Evolutionary conservation across 2,113 vertebrate genomes (phyloP).

Genomic region (Podarcis raffonei): DNA sequence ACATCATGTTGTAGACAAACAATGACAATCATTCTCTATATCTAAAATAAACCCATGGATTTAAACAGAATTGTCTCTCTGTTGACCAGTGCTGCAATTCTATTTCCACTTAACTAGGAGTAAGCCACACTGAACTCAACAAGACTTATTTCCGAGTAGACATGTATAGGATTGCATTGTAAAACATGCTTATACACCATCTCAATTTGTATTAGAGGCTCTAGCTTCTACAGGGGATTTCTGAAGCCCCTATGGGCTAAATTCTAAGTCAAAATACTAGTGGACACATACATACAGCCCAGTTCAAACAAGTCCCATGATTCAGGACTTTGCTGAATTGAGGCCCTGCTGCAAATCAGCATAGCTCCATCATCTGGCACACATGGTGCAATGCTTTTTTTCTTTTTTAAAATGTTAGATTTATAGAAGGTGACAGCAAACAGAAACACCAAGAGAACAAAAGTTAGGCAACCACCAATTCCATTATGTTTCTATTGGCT

Average conservation of each 20-base stretch:
- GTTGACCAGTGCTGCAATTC: background rate
- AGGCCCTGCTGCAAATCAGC: slow-evolving; percentile 38
- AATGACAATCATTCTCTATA: background rate
- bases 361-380: slow-evolving; percentile 28
- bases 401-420: background rate
- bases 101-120: background rate
- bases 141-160: background rate
- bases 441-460: background rate
- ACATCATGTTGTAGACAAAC: background rate
- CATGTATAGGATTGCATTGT: background rate
- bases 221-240: slow-evolving; percentile 7
- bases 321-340: slow-evolving; percentile 13
- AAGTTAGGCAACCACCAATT: background rate
- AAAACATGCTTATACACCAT: background rate
- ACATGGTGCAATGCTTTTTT: background rate
- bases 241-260: background rate
- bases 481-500: background rate
- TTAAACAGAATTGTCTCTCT: background rate
- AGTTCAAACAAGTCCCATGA: background rate
- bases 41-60: background rate
- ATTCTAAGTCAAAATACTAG: background rate
- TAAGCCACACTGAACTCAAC: background rate
- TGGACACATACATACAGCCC: background rate
- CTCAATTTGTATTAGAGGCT: background rate
- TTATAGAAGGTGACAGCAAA: background rate